Base-by-base conservation (phyloP, 2,888 invertebrate genomes). In the Capitulum mitella region DNA sequence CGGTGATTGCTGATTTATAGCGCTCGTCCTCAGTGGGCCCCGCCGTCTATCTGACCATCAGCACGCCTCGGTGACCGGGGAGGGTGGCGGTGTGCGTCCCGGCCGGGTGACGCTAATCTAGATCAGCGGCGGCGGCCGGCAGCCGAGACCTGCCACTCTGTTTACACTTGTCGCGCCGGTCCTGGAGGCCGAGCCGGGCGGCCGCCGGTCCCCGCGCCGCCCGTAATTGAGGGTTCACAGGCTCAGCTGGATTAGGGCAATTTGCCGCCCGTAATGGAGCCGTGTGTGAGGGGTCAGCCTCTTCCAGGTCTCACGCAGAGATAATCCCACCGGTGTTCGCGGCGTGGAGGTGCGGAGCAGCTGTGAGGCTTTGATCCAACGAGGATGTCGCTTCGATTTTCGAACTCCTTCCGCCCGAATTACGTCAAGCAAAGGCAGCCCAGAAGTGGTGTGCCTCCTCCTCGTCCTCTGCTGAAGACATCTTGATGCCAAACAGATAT, bases 161-260 rank as follows among this genome's bases (percentile, higher is more conserved):
- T 70, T 70, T 70, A 70, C 70, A 70, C 70, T 29, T 70, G 70
- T 70, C 70, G 29, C n/a, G 58, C 61, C 61, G 61, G 61, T 32
- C 14, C 37, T 6, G 70, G 29, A 37, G 22, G 37, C 22, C 34
- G 37, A 19, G 37, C n/a, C 37, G 37, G 37, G 12, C 70, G 22
- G 22, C 26, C 37, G 29, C 22, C 22, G 6, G 70, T 1, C 26
- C 70, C 6, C 70, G 22, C 61, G 32, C 61, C 14, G 70, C 37
- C 70, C 37, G 34, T 70, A 70, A 70, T 70, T 70, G 70, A 37
- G 37, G 70, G 70, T 32, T 70, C 70, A 37, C 37, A 37, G 70
- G 22, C 37, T 1, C 5, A 37, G 19, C 70, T 34, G 22, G 70
- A 70, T 70, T 37, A 70, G 70, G 70, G 70, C 70, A 70, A 70